These are phyloP conservation scores for Baryphthengus martii DNA, from an alignment of 2,113 vertebrate species.

Conservation along the genomic window DNA sequence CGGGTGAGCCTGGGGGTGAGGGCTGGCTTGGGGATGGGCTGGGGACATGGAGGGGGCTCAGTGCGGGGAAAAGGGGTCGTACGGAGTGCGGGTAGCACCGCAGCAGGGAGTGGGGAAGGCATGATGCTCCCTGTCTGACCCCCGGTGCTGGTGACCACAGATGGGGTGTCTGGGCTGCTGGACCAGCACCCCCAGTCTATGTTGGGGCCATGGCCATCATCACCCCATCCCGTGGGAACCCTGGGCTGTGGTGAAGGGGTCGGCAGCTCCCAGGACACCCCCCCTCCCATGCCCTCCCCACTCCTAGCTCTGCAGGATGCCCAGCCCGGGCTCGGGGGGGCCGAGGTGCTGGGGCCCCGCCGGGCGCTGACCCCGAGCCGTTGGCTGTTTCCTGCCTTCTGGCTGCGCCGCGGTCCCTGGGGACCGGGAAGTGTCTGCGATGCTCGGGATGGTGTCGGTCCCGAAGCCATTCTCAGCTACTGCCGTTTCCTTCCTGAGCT, in stretches of 20 bases:
- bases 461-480: slow-evolving; percentile 23
- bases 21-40: not conserved
- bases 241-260: not conserved
- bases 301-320: not conserved
- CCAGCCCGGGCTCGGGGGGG: no score
- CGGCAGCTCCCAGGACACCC: accelerated
- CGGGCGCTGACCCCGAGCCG: not conserved
- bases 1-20: no score
- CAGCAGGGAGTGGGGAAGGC: no score
- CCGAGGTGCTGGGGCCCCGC: not conserved
- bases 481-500: slow-evolving; percentile 48
- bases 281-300: no score
- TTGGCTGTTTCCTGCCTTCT: not conserved
- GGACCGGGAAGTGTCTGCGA: slow-evolving; percentile 11
- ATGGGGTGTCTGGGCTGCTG: not conserved
- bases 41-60: not conserved
- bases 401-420: not conserved
- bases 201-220: accelerated
- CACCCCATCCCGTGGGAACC: accelerated
- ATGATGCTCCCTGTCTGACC: accelerated
- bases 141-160: accelerated
- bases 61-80: not conserved
- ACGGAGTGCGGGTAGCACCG: accelerated
- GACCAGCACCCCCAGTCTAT: accelerated
- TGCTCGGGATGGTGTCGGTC: not conserved